phyloP scores from a whole-genome alignment of 1,140 invertebrate genomes.

The Delia radicum region DNA sequence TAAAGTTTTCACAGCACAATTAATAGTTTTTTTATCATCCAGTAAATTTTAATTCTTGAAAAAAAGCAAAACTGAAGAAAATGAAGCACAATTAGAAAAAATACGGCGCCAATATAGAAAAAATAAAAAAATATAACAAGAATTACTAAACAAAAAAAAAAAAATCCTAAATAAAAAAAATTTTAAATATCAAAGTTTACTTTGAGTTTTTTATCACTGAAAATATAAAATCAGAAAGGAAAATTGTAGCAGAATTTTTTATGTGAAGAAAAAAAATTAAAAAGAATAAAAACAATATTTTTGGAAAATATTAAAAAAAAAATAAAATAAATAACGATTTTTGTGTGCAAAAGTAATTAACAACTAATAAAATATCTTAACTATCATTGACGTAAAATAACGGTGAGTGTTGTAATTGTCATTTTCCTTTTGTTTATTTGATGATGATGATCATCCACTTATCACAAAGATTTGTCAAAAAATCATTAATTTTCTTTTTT shows the following conservation, averaged over 20 bases:
- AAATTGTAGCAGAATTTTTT: not conserved
- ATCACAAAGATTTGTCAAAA: too few species aligned
- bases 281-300: not conserved
- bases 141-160: not conserved
- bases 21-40: not conserved
- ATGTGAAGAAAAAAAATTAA: not conserved
- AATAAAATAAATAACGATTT: not conserved
- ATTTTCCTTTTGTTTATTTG: not conserved
- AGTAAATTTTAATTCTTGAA: not conserved
- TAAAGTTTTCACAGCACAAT: not conserved
- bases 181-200: not conserved
- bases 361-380: not conserved
- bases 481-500: not conserved
- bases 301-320: not conserved
- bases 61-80: not conserved
- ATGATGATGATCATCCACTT: too few species aligned
- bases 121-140: not conserved
- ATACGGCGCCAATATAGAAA: conserved; percentile 1
- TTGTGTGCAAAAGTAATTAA: not conserved
- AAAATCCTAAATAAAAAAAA: not conserved
- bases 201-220: not conserved
- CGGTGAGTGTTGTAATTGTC: not conserved
- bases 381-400: conserved; percentile 5
- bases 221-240: not conserved
- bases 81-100: not conserved